phyloP scores from a whole-genome alignment of 1,140 invertebrate species.

The Holotrichia oblita region DNA sequence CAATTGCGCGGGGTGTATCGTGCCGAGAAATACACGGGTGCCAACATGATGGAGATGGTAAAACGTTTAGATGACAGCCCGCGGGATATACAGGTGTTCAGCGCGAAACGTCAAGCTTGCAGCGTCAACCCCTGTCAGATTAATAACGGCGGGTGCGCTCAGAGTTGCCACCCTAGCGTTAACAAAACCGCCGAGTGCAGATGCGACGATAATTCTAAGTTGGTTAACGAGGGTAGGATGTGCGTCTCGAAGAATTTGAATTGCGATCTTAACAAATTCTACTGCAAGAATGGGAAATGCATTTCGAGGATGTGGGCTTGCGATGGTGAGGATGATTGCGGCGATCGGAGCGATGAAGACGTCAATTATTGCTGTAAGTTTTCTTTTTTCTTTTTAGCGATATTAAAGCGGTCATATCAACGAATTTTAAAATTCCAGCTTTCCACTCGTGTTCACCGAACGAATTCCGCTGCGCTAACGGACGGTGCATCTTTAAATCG shows the following conservation, averaged over 20 bases:
- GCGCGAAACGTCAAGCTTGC: constrained; percentile 81
- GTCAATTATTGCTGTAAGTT: constrained; percentile 87
- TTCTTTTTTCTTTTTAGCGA: neutral
- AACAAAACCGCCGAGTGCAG: constrained; percentile 87
- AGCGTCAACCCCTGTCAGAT: constrained; percentile 86
- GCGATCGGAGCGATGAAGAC: constrained; percentile 94
- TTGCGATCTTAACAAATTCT: constrained; percentile 90
- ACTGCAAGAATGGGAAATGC: constrained; percentile 94
- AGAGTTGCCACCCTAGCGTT: constrained; percentile 90
- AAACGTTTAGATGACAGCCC: constrained; percentile 91
- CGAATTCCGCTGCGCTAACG: constrained; percentile 94
- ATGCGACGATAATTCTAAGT: constrained; percentile 84
- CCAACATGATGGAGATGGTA: constrained; percentile 93
- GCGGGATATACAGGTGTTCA: constrained; percentile 91
- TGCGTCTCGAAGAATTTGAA: constrained; percentile 88
- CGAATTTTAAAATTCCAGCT: constrained; percentile 67
- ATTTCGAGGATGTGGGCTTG: constrained; percentile 97
- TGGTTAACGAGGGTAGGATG: constrained; percentile 93
- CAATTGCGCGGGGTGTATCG: constrained; percentile 93
- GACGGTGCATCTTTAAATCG: constrained; percentile 92
- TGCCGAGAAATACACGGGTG: constrained; percentile 96
- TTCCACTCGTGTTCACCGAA: constrained; percentile 92
- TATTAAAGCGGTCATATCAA: neutral
- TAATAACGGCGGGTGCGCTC: constrained; percentile 95
- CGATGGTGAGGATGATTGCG: constrained; percentile 95